Percentiles rank a stretch among this genome's conserved stretches.
phyloP scores from a whole-genome alignment of 2,113 vertebrate genomes.

The Felis catus region DNA sequence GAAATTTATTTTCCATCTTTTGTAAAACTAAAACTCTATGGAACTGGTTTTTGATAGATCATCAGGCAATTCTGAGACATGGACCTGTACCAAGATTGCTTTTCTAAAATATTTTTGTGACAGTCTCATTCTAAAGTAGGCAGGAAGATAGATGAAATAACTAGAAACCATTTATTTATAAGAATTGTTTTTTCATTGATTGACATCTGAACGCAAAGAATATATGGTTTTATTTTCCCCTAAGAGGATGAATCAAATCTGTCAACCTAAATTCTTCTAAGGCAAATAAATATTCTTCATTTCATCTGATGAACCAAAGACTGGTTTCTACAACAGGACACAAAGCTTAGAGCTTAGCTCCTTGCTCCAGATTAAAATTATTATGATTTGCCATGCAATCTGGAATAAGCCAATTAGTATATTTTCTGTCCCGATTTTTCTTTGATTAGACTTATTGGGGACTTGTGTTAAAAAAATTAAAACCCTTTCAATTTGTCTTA shows the following conservation, averaged over 20 bases:
- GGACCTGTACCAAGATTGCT: conserved; percentile 46
- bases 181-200: conserved; percentile 58
- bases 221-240: conserved; percentile 62
- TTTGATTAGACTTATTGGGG: background rate
- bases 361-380: background rate
- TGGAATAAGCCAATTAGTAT: background rate
- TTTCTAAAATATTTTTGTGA: conserved; percentile 60
- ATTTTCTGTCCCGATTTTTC: background rate
- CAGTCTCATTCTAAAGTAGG: conserved; percentile 61
- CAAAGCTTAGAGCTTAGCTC: background rate
- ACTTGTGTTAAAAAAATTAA: background rate
- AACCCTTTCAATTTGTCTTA: background rate
- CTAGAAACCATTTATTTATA: conserved; percentile 72
- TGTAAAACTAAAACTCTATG: background rate
- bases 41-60: conserved; percentile 45
- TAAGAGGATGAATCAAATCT: background rate
- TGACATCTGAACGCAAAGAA: conserved; percentile 65
- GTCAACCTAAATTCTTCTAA: conserved; percentile 46
- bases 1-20: conserved; percentile 26
- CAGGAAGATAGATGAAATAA: conserved; percentile 62
- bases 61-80: background rate
- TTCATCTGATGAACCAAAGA: background rate
- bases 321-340: background rate
- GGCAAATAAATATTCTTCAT: background rate
- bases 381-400: background rate